Evolutionary conservation across 2,113 vertebrate species (phyloP).

Genomic region (Oryzias woworae): DNA sequence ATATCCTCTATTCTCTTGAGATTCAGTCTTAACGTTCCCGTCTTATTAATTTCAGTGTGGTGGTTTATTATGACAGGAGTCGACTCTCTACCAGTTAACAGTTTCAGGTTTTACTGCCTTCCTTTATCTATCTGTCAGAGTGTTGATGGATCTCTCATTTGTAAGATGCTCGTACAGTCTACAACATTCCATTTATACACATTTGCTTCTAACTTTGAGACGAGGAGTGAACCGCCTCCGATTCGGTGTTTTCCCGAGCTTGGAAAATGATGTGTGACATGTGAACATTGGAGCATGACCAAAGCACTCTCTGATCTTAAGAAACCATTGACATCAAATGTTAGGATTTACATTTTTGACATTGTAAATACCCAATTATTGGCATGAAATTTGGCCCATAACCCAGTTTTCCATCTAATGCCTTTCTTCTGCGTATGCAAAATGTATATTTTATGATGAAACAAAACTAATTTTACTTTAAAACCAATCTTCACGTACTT

Average conservation of each 20-base stretch:
- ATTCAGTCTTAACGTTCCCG: slow-evolving; percentile 13
- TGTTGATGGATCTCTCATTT: slow-evolving; percentile 43
- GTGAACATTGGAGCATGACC: slow-evolving; percentile 20
- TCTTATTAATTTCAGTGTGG: slow-evolving; percentile 11
- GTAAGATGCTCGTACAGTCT: slow-evolving; percentile 39
- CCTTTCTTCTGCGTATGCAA: background rate
- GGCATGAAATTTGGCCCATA: background rate
- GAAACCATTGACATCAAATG: slow-evolving; percentile 6
- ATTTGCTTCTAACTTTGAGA: slow-evolving; percentile 47
- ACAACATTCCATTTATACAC: slow-evolving; percentile 28
- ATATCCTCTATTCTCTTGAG: slow-evolving; percentile 11
- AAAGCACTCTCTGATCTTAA: slow-evolving; percentile 27
- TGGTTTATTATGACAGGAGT: slow-evolving; percentile 23
- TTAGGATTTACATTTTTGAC: slow-evolving; percentile 8
- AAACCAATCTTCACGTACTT: background rate
- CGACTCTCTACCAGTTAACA: slow-evolving; percentile 13
- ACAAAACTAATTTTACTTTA: background rate
- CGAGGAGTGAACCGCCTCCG: slow-evolving; percentile 35
- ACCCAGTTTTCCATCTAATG: background rate
- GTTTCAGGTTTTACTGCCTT: slow-evolving; percentile 32
- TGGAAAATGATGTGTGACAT: slow-evolving; percentile 23
- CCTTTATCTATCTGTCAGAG: slow-evolving; percentile 41
- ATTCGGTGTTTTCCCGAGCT: slow-evolving; percentile 14
- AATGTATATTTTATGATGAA: background rate
- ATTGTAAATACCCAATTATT: background rate